Base-by-base conservation (phyloP, 2,888 invertebrate genomes). In the Gortyna flavago region DNA sequence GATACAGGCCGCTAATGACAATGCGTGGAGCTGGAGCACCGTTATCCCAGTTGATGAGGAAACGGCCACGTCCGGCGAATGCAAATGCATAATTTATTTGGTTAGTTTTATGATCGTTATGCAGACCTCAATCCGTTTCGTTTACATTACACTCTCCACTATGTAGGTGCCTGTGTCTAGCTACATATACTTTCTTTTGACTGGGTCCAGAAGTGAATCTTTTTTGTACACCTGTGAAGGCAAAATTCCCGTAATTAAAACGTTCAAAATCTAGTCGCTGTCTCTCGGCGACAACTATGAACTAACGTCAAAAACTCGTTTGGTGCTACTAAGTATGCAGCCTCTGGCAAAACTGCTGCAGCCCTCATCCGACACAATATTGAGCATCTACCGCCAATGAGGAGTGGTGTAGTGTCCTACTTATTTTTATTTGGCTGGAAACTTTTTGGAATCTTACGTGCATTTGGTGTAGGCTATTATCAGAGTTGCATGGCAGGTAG, bases 1-100 rank as follows among this genome's bases (percentile, higher is more conserved):
- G 75, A 65, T 79, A 59, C 11, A 75, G 35, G 29, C 29, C 25
- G n/a, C 75, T 79, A 77, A 75, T 85, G 67, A 79, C 85, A 83
- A 85, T 77, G 71, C 62, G 29, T 18, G 32, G 41, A 71, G 73
- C 32, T 18, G 32, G 41, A 71, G 73, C 32, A 65, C 84, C 80
- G 88, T 85, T 89, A 87, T 71, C 48, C 83, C 57, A 3, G 57
- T 71, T 80, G 83, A 87, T 79, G 81, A 89, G 90, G 89, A 89
- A 90, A 83, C 74, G 66, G 62, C 48, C 57, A 72, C 82, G 72
- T 88, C 88, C 88, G 87, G 85, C 59, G 35, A 72, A 79, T 80
- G 72, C 68, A 77, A 79, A 88, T 83, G 86, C 80, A 75, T 72
- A 25, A 54, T 72, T 75, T 13, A 75, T 62, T 25, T 54, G 25